Conservation (phyloP, 2,113 vertebrate genomes). For the Amphiprion ocellaris region DNA sequence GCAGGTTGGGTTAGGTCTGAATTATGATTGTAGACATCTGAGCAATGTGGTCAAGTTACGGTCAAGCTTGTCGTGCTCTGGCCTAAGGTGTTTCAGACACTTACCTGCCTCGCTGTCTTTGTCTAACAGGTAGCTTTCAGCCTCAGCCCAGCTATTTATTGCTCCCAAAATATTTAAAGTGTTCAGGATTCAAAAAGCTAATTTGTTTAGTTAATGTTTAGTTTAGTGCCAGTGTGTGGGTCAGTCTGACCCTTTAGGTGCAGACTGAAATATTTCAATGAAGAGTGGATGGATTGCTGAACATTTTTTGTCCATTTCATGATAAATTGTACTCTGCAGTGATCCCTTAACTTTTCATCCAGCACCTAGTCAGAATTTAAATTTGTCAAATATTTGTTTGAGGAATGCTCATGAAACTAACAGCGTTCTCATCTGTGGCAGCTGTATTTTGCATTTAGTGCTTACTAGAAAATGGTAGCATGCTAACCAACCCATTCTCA, state of each 20-base stretch:
- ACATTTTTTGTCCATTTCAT: too few species aligned
- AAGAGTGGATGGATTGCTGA: too few species aligned
- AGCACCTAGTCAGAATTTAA: not conserved
- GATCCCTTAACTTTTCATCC: not conserved
- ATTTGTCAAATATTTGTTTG: too few species aligned
- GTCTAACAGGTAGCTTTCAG: slow-evolving; percentile 5
- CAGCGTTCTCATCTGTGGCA: not conserved
- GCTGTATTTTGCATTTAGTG: not conserved
- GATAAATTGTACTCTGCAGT: too few species aligned
- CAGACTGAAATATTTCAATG: not conserved
- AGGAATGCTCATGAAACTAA: not conserved
- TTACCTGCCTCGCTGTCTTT: slow-evolving; percentile 9
- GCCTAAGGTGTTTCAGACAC: slow-evolving; percentile 53
- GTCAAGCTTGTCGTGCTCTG: slow-evolving; percentile 43
- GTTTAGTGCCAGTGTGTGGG: not conserved
- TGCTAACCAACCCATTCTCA: too few species aligned
- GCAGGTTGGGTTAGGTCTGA: slow-evolving; percentile 30
- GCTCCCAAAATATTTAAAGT: slow-evolving; percentile 7
- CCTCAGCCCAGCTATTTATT: slow-evolving; percentile 3
- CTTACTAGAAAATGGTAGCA: too few species aligned
- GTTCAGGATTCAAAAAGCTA: not conserved
- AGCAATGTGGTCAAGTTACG: slow-evolving; percentile 54
- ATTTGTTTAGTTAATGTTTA: too few species aligned
- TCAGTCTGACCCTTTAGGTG: not conserved
- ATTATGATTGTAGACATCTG: slow-evolving; percentile 47